Conservation (phyloP, 2,888 invertebrate species). For the Oscheius sp. region DNA sequence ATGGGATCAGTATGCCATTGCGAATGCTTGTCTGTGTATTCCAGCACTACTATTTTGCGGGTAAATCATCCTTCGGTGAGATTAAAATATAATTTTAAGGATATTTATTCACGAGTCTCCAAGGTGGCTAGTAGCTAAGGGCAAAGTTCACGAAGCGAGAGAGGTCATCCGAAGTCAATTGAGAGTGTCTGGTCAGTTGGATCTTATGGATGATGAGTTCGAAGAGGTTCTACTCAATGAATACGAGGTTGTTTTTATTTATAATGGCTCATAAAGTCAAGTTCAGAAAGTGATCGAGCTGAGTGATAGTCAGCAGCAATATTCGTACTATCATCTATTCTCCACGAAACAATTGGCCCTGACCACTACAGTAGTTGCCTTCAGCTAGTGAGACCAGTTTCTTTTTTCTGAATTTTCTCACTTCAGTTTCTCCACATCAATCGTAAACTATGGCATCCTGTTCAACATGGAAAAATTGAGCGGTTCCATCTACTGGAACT, state of each 20-base stretch:
- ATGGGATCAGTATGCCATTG: conserved; percentile 37
- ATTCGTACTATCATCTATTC: conserved; percentile 50
- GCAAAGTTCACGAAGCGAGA: conserved; percentile 63
- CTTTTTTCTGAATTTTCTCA: background rate
- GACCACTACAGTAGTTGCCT: conserved; percentile 46
- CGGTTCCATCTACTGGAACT: conserved; percentile 64
- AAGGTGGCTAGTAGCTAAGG: conserved; percentile 51
- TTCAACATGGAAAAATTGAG: conserved; percentile 70
- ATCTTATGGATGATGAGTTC: conserved; percentile 48
- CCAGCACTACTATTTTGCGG: conserved; percentile 47
- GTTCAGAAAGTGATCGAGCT: conserved; percentile 37
- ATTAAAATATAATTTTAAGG: conserved; percentile 23
- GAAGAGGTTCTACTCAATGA: conserved; percentile 47
- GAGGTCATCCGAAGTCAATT: conserved; percentile 43
- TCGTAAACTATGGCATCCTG: conserved; percentile 67
- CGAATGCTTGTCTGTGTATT: conserved; percentile 45
- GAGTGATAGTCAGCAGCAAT: conserved; percentile 44
- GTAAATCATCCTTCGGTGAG: conserved; percentile 13
- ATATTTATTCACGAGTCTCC: conserved; percentile 56
- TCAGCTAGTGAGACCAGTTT: conserved; percentile 45
- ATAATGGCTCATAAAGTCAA: background rate
- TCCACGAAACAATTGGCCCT: conserved; percentile 41
- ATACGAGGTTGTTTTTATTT: conserved; percentile 39
- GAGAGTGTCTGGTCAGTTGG: conserved; percentile 43
- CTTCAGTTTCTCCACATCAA: conserved; percentile 57